Base-by-base conservation (phyloP, 2,888 invertebrate species). In the Drosophila mayaguana region DNA sequence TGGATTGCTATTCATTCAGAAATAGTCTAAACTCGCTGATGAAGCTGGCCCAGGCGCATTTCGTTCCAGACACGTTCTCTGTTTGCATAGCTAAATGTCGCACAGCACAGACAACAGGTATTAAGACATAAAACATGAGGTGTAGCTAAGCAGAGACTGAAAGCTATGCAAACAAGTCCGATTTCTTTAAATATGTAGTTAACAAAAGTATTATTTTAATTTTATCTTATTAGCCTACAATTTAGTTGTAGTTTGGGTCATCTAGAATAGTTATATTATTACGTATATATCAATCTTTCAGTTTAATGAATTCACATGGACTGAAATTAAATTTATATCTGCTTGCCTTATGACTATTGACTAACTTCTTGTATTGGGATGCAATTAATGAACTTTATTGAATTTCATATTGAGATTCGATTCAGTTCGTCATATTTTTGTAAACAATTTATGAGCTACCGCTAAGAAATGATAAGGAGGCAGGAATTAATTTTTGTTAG, bases 1-100 rank as follows among this genome's bases (percentile, higher is more conserved):
- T 51, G 22, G 16, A 34, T 43, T 43, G 36, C 20, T 12, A 5
- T 64, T 46, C 53, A 62, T 55, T 55, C 43, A 25, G 16, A 54
- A 53, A 63, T 32, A 22, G 20, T 38, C 38, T 22, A 18, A 5
- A n/a, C 25, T 16, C 16, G 16, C 16, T 0, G 63, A 48, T 63
- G 32, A 63, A 63, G 50, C 63, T 51, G 34, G 36, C 9, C 22
- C 5, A 7, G 8, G 12, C 8, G 16, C 16, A 48, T 32, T 32
- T 32, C 22, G n/a, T 51, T 14, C 8, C 20, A 25, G 45, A 40
- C 20, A 43, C 32, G 18, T 38, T 38, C 36, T n/a, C 34, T 63
- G 48, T 42, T 62, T 62, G 36, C 20, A 32, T n/a, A 9, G 20
- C 34, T 22, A 9, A 22, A 16, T 22, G 11, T 16, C 16, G 51